Evolutionary conservation across 1,140 invertebrate genomes (phyloP).

Genomic region (Drosophila nikananu): DNA sequence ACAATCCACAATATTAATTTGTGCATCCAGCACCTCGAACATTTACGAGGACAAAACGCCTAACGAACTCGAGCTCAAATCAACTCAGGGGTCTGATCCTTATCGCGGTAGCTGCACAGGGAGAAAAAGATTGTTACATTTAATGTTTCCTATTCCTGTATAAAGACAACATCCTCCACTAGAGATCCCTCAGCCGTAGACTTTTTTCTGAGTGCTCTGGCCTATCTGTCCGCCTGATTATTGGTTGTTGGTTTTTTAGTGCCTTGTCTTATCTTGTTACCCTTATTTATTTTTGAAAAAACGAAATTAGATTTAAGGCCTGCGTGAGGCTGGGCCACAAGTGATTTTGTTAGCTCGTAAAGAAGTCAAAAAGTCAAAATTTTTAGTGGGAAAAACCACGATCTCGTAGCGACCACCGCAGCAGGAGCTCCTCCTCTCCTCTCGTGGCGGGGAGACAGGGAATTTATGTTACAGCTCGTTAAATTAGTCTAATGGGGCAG

Average conservation of each 20-base stretch:
- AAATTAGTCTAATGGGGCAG: conserved; percentile 78
- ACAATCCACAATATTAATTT: conserved; percentile 78
- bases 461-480: conserved; percentile 81
- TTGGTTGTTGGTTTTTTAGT: conserved; percentile 58
- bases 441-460: conserved; percentile 37
- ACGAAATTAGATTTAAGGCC: conserved; percentile 80
- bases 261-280: conserved; percentile 69
- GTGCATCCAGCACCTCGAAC: conserved; percentile 73
- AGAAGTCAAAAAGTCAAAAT: conserved; percentile 74
- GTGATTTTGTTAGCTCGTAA: conserved; percentile 83
- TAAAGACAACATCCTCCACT: accelerated
- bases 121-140: conserved; percentile 6
- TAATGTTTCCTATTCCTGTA: too few relatives aligned
- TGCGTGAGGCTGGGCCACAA: conserved; percentile 60
- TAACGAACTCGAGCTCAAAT: conserved; percentile 66
- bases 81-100: conserved; percentile 40
- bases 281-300: conserved; percentile 74
- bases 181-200: too few relatives aligned
- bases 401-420: conserved; percentile 61
- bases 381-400: conserved; percentile 63
- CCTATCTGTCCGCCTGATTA: conserved; percentile 47
- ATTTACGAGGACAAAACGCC: conserved; percentile 67
- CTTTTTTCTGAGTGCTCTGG: conserved; percentile 7
- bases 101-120: conserved; percentile 43
- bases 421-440: conserved; percentile 61